Evolutionary conservation across 2,888 invertebrate species (phyloP).

Genomic region (Sarcophaga subvicina): DNA sequence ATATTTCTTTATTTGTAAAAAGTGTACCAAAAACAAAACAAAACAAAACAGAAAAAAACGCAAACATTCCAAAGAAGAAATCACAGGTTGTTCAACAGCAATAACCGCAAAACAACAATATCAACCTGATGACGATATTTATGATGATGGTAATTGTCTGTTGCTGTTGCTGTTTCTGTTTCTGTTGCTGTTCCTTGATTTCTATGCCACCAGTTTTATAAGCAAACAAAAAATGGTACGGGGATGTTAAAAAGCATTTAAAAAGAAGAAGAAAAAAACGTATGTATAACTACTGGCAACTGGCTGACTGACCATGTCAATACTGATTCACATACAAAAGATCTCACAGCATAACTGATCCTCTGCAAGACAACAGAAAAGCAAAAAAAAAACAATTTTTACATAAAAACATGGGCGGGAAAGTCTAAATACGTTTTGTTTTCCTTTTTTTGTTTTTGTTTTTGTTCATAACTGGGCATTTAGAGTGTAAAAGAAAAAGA

Average conservation of each 20-base stretch:
- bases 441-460: background rate
- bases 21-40: background rate
- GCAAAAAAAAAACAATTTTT: slow-evolving; percentile 45
- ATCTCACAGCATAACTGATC: slow-evolving; percentile 51
- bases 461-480: too few relatives aligned
- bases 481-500: slow-evolving; percentile 29
- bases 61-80: slow-evolving; percentile 72
- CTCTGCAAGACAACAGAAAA: slow-evolving; percentile 57
- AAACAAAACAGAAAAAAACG: slow-evolving; percentile 11
- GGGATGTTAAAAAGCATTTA: slow-evolving; percentile 21
- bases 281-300: slow-evolving; percentile 8
- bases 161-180: slow-evolving; percentile 2
- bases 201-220: slow-evolving; percentile 39
- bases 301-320: slow-evolving; percentile 19
- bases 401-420: slow-evolving; percentile 51
- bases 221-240: background rate
- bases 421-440: slow-evolving; percentile 28
- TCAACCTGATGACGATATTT: slow-evolving; percentile 41
- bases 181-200: background rate
- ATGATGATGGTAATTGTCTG: slow-evolving; percentile 49
- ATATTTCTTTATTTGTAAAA: background rate
- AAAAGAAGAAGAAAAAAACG: slow-evolving; percentile 10
- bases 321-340: slow-evolving; percentile 14
- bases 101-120: background rate
- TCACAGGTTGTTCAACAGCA: slow-evolving; percentile 69